Base-by-base conservation (phyloP, 2,888 invertebrate species). In the Acronicta aceris region DNA sequence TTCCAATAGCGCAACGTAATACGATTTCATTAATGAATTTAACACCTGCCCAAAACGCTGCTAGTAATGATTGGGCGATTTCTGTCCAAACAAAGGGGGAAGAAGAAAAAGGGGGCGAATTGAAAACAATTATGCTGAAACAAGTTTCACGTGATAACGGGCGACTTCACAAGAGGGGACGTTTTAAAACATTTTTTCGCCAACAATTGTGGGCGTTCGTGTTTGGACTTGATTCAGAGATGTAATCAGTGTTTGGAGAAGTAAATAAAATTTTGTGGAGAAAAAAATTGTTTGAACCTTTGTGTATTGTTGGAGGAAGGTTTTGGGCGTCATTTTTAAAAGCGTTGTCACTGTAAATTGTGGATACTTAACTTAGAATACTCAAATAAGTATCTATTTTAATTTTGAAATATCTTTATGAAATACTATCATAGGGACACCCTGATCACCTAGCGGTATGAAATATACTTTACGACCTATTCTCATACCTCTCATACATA, bases 91-190 rank as follows among this genome's bases (percentile, higher is more conserved):
- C 79, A 84, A 86, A 82, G 71, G 74, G 61, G 71, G 62, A 58
- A 71, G 42, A 58, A 6, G 53, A 33, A 71, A 79, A 77, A 71
- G 60, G 55, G 65, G 59, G 15, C n/a, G 30, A 70, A 89, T 89
- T 86, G 89, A 85, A 91, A 91, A 90, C 89, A 90, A 90, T 91
- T 90, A 90, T 87, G 71, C 62, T 69, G 79, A 66, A 81, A 81
- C 83, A 86, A 90, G 87, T 88, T 88, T 81, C 81, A 73, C 80
- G 82, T 83, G 89, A 89, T 89, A 90, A 89, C 2, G 87, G 85
- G 76, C 69, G 85, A 85, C 83, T 86, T 87, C 85, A 88, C 84
- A 85, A 80, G 70, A 76, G 80, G 63, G 59, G 76, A 77, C 68
- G 68, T 77, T 84, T 81, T 79, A 76, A 79, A 84, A 77, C 78